Percentiles rank a stretch among this genome's conserved stretches.
phyloP scores from a whole-genome alignment of 2,797 vertebrate genomes.

The Dermochelys coriacea region DNA sequence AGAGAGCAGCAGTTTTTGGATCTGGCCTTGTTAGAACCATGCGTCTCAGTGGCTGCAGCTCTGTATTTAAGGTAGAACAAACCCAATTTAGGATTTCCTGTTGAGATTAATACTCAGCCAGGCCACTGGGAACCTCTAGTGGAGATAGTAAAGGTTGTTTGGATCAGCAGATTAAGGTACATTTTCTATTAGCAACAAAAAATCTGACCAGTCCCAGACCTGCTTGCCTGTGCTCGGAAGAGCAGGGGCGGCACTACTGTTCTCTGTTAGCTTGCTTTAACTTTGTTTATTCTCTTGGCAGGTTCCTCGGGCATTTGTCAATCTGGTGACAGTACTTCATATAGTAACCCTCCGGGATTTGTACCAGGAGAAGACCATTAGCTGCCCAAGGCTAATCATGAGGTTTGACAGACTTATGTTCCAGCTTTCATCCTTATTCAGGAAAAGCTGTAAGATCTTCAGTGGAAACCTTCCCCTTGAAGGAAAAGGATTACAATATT shows the following conservation, averaged over 20 bases:
- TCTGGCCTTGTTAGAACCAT: not conserved
- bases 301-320: conserved; percentile 83
- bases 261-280: not conserved
- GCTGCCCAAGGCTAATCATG: conserved; percentile 73
- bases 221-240: not conserved
- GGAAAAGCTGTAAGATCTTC: not conserved
- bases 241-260: not conserved
- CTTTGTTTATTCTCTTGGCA: conserved; percentile 54
- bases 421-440: not conserved
- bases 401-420: conserved; percentile 71
- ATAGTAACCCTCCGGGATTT: conserved; percentile 70
- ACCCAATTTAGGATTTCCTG: not conserved
- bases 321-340: conserved; percentile 73
- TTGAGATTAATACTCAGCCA: conserved; percentile 16
- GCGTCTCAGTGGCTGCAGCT: not conserved
- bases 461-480: not conserved
- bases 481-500: not conserved
- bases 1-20: not conserved
- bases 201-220: not conserved
- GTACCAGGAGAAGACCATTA: not conserved
- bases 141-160: conserved; percentile 15
- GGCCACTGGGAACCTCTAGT: not conserved
- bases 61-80: not conserved
- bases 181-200: not conserved
- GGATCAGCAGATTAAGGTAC: not conserved